Evolutionary conservation across 2,113 vertebrate genomes (phyloP).

Genomic region (Mungos mungo): DNA sequence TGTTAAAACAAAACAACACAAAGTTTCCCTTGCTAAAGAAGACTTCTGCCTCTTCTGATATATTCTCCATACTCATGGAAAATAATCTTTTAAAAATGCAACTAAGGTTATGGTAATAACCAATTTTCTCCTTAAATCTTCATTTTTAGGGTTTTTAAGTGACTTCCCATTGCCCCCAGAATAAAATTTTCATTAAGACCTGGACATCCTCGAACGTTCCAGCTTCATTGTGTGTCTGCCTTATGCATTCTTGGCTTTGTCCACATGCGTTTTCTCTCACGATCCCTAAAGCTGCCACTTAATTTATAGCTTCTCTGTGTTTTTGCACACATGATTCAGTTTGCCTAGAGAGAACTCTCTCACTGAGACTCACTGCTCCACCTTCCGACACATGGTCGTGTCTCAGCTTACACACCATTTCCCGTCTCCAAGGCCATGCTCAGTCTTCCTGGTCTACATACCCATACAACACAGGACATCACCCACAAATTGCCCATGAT

Average conservation of each 20-base stretch:
- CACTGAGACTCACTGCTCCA: background rate
- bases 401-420: background rate
- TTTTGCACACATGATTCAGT: background rate
- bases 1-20: background rate
- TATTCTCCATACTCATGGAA: background rate
- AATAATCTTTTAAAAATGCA: background rate
- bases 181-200: background rate
- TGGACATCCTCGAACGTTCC: background rate
- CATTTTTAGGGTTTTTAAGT: background rate
- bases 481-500: background rate
- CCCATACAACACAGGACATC: background rate
- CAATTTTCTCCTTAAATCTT: background rate
- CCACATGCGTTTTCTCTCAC: background rate
- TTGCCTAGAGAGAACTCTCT: background rate
- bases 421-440: no score
- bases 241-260: background rate
- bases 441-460: background rate
- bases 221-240: background rate
- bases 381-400: background rate
- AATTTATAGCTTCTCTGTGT: background rate
- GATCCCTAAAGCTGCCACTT: background rate
- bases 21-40: background rate
- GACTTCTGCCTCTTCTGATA: background rate
- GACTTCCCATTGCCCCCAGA: background rate
- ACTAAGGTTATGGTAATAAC: background rate